Percentiles rank a stretch among this genome's conserved stretches.
These are phyloP conservation scores for Eudemis profundana DNA, from an alignment of 2,888 invertebrate genomes.

Conservation along the genomic window DNA sequence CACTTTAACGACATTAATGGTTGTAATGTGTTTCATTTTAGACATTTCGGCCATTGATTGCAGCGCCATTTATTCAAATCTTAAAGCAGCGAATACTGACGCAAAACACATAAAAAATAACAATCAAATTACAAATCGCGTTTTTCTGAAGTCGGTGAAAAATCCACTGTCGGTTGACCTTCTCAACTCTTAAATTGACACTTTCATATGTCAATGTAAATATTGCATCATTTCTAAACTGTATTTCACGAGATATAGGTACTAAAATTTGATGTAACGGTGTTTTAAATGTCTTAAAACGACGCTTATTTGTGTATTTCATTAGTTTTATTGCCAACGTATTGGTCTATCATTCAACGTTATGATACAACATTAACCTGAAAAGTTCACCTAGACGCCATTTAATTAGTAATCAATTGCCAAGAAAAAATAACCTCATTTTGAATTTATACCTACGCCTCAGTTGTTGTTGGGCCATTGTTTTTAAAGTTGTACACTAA, in stretches of 20 bases:
- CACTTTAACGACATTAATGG: too few relatives aligned
- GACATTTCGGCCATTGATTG: too few relatives aligned
- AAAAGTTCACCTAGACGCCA: slow-evolving; percentile 14
- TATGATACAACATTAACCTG: slow-evolving; percentile 23
- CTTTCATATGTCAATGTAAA: slow-evolving; percentile 4
- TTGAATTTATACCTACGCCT: too few relatives aligned
- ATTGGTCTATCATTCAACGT: slow-evolving; percentile 17
- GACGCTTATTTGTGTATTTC: background rate
- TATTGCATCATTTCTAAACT: background rate
- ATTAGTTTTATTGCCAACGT: slow-evolving; percentile 13
- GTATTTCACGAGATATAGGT: background rate
- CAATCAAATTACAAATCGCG: background rate
- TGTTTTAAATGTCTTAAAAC: background rate
- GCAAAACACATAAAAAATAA: too few relatives aligned
- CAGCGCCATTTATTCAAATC: too few relatives aligned
- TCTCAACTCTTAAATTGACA: background rate
- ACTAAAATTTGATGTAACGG: slow-evolving; percentile 6
- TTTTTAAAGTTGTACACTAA: too few relatives aligned
- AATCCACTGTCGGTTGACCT: background rate
- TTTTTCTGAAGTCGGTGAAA: background rate
- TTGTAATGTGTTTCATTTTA: too few relatives aligned
- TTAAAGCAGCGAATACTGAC: too few relatives aligned
- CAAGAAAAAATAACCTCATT: too few relatives aligned
- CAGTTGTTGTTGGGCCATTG: too few relatives aligned
- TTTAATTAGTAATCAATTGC: too few relatives aligned